Evolutionary conservation across 2,113 vertebrate genomes (phyloP), one percentile per base, ranked within the genome.

Genomic region (Lichenostomus cassidix): DNA sequence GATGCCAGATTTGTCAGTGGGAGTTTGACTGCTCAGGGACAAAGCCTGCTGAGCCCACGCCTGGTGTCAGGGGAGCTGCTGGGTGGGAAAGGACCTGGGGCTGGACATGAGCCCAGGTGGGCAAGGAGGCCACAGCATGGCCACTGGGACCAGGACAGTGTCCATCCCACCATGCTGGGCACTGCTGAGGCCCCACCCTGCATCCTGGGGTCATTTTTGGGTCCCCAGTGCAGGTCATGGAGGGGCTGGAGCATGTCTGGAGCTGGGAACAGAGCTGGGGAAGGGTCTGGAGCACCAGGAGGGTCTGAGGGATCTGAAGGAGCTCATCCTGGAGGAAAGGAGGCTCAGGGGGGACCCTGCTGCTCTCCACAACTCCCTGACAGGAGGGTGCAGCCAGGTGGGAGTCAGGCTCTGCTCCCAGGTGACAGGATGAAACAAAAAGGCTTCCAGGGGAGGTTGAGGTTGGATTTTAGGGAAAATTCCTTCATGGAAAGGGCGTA

Each of bases 281-380:
- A 37, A 31, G 50, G 77, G 28, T 6, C n/a, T 33, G 64, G 65
- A n/a, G 24, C 79, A 23, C 5, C 12, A 15, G 37, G 55, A 53
- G 47, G 5, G 20, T 20, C 80, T 71, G 67, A 20, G 37, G 31
- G 37, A 2, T 2, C 23, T 41, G 29, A 3, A 28, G 47, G 15
- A 41, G 68, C 67, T 71, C 67, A 52, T 47, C 47, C 37, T 62
- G 68, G 25, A 35, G 56, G 2, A 20, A 12, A 62, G 47, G 80
- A 4, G 49, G 27, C n/a, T 55, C 41, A 41, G 82, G 20, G 7
- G 7, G 50, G 19, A 15, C 41, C 42, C 21, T 11, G 1, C n/a
- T 2, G 12, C 3, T 16, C 35, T 3, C 10, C 29, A n/a, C 16
- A 27, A 0, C 56, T 63, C 1, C 58, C 49, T 1, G 1, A 5